Percentiles rank a stretch among this genome's conserved stretches.
These are phyloP conservation scores for Diplosoma virens DNA, from an alignment of 23 tunicate species.

Conservation along the genomic window DNA sequence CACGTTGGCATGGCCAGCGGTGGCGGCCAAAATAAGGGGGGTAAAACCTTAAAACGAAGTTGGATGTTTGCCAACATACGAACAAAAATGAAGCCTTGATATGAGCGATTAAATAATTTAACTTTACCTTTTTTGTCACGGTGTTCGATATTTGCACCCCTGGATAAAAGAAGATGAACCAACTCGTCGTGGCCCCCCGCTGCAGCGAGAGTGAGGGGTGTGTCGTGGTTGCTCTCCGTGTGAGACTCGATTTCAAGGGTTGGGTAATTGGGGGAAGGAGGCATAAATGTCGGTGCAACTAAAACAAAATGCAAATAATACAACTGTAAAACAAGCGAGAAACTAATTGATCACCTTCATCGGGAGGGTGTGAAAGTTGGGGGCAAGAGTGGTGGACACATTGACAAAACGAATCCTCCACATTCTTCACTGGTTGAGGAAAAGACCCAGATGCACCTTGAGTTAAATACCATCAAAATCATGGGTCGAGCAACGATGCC, in stretches of 20 bases:
- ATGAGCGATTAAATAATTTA: no score
- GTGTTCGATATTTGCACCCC: constrained; percentile 96
- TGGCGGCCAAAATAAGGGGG: constrained; percentile 96
- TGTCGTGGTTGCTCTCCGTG: constrained; percentile 97
- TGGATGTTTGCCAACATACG: no score
- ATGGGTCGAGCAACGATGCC: no score
- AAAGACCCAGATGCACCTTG: constrained; percentile 55
- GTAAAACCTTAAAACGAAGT: constrained; percentile 68
- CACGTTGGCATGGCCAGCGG: constrained; percentile 89
- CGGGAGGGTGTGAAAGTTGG: constrained; percentile 32
- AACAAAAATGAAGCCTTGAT: no score
- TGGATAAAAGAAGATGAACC: constrained; percentile 66
- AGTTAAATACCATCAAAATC: neutral
- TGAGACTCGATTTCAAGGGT: constrained; percentile 62
- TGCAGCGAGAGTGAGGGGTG: constrained; percentile 95
- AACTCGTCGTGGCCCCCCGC: constrained; percentile 96
- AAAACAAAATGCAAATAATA: no score
- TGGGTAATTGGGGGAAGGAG: no score
- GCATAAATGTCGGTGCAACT: no score
- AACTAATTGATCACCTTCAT: no score
- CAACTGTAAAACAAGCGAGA: neutral
- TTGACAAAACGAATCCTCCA: constrained; percentile 46
- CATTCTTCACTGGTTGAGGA: constrained; percentile 39
- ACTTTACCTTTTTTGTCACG: constrained; percentile 93
- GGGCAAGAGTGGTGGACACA: constrained; percentile 55